Evolutionary conservation across 2,888 invertebrate genomes (phyloP), one percentile per base, ranked within the genome.

Genomic region (Stenurella melanura): DNA sequence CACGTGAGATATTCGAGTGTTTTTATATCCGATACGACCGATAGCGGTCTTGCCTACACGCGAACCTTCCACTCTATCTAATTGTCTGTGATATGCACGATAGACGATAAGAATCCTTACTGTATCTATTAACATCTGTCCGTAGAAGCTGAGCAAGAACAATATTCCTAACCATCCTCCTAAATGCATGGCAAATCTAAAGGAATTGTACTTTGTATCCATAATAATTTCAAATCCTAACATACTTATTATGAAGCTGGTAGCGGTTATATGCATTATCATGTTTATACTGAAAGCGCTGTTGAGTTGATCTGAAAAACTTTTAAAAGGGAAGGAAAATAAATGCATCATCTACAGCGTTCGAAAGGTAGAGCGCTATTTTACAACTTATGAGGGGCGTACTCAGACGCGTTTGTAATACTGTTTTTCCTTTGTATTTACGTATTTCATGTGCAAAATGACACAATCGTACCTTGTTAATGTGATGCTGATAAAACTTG

Each of bases 111-210:
- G 21, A 26, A 1, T 9, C 60, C 76, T 71, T 77, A 86, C 87
- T 72, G 84, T 80, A 77, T 87, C 83, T 72, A 86, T 85, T 50
- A 87, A 71, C 30, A 79, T 83, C 79, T 87, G 87, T 0, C 86
- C 86, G 73, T 85, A 85, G 69, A 85, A 85, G 72, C 85, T 86
- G 66, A 86, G 81, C 1, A 86, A 73, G 64, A 85, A 82, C 12
- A 87, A 72, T 75, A 87, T 84, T 19, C 79, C 79, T 68, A 87
- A 63, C 87, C 86, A 87, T 18, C 87, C 87, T 7, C 81, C 78
- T 56, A 86, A 78, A 73, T 87, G 86, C 78, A 86, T 76, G n/a
- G 81, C 74, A 77, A 85, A 86, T 72, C 86, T 76, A 19, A 82
- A 76, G 21, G 81, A 83, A 77, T 83, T 84, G 73, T 74, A 78